Percentiles rank a stretch among this genome's conserved stretches.
Evolutionary conservation across 2,113 vertebrate genomes (phyloP).

Genomic region (Dunckerocampus dactyliophorus): DNA sequence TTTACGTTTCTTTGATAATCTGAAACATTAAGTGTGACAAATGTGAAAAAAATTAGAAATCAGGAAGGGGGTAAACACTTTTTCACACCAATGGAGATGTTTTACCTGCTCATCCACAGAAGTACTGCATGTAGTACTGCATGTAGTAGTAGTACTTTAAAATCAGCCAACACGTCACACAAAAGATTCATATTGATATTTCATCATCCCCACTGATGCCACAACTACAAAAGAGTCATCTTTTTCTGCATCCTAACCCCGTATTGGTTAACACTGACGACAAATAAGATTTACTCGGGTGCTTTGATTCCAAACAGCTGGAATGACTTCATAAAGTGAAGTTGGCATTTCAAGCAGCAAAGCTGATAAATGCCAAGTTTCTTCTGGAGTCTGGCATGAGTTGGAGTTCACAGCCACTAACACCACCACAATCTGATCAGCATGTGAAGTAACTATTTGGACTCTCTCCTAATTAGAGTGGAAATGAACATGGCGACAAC

Average conservation of each 20-base stretch:
- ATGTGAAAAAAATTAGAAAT: too few species aligned
- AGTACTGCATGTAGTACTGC: constrained; percentile 5
- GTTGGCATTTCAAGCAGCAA: constrained; percentile 46
- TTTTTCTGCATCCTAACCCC: constrained; percentile 28
- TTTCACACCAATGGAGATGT: too few species aligned
- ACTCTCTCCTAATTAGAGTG: constrained; percentile 35
- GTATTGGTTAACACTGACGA: constrained; percentile 29
- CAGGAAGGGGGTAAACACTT: too few species aligned
- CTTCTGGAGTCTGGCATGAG: constrained; percentile 37
- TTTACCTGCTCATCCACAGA: constrained; percentile 8
- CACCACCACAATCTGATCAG: constrained; percentile 47
- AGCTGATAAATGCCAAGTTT: constrained; percentile 43
- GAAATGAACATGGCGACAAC: constrained; percentile 35
- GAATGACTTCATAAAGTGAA: constrained; percentile 56
- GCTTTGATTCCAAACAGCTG: constrained; percentile 31
- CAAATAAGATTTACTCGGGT: constrained; percentile 46
- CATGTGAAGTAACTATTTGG: constrained; percentile 45
- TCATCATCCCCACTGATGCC: constrained; percentile 22
- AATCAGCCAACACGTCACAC: constrained; percentile 9
- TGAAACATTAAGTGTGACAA: too few species aligned
- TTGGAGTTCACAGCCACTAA: constrained; percentile 16
- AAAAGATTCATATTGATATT: constrained; percentile 2
- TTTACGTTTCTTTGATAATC: too few species aligned
- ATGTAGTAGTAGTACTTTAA: background rate
- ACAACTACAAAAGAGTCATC: constrained; percentile 36